Conservation (phyloP, 2,113 vertebrate genomes). For the Carettochelys insculpta region DNA sequence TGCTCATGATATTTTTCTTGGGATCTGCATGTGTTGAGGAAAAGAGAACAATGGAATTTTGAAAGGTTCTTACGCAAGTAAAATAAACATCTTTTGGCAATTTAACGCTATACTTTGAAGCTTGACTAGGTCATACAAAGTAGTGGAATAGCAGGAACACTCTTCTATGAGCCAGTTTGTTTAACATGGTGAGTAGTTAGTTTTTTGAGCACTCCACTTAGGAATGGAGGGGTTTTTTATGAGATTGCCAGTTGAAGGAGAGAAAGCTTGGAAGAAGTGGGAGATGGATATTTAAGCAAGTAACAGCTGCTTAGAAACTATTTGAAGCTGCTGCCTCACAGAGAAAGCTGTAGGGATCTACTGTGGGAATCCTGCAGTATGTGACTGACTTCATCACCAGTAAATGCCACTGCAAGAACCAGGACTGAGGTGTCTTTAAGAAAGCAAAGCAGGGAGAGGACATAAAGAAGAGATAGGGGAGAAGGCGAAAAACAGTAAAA, state of each 20-base stretch:
- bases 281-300: conserved; percentile 45
- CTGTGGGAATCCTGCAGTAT: not conserved
- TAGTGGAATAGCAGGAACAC: conserved; percentile 62
- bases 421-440: conserved; percentile 6
- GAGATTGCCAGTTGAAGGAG: conserved; percentile 49
- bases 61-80: conserved; percentile 65
- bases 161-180: conserved; percentile 63
- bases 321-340: conserved; percentile 4
- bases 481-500: conserved; percentile 26
- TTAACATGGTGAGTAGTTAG: conserved; percentile 57
- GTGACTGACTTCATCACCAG: conserved; percentile 8
- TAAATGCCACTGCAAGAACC: conserved; percentile 16
- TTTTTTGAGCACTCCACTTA: conserved; percentile 34
- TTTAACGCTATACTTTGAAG: conserved; percentile 67
- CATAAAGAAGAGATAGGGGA: not conserved
- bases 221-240: conserved; percentile 16
- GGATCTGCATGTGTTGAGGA: conserved; percentile 34
- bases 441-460: not conserved
- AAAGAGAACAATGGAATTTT: conserved; percentile 67
- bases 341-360: not conserved
- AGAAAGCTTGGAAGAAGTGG: conserved; percentile 48
- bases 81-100: conserved; percentile 67
- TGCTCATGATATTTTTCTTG: conserved; percentile 35
- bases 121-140: conserved; percentile 49
- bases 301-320: not conserved